Conservation (phyloP, 2,888 invertebrate genomes). For the Catocala nupta region DNA sequence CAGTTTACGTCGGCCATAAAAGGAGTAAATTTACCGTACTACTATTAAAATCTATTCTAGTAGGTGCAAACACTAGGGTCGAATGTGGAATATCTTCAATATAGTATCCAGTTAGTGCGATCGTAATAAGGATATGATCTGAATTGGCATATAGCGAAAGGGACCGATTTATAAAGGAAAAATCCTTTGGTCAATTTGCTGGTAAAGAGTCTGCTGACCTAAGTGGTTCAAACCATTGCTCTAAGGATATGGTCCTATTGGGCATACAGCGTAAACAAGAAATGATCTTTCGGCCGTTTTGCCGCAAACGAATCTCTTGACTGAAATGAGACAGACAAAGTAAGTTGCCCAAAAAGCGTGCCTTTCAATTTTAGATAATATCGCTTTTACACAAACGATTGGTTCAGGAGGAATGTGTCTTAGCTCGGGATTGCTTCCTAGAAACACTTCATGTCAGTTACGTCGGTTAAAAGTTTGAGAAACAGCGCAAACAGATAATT, state of each 20-base stretch:
- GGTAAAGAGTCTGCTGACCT: background rate
- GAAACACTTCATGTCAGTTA: conserved; percentile 35
- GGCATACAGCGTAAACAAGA: no score
- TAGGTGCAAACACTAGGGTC: conserved; percentile 46
- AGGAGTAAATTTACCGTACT: conserved; percentile 70
- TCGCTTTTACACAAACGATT: no score
- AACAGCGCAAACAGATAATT: conserved; percentile 35
- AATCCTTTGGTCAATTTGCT: background rate
- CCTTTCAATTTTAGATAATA: no score
- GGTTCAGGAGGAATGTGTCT: background rate
- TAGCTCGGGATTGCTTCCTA: conserved; percentile 19
- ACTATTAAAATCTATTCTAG: conserved; percentile 72
- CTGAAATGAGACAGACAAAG: no score
- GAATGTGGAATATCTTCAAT: conserved; percentile 32
- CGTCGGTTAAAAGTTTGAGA: conserved; percentile 40
- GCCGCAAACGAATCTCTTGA: no score
- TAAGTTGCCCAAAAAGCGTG: no score
- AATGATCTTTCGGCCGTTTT: no score
- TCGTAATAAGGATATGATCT: no score
- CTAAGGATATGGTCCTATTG: no score
- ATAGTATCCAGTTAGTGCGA: background rate
- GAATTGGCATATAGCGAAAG: background rate
- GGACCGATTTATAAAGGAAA: background rate
- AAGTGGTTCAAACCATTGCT: no score
- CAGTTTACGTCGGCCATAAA: conserved; percentile 75